These are phyloP conservation scores for Rhingia campestris DNA, from an alignment of 2,888 invertebrate species.

Conservation along the genomic window DNA sequence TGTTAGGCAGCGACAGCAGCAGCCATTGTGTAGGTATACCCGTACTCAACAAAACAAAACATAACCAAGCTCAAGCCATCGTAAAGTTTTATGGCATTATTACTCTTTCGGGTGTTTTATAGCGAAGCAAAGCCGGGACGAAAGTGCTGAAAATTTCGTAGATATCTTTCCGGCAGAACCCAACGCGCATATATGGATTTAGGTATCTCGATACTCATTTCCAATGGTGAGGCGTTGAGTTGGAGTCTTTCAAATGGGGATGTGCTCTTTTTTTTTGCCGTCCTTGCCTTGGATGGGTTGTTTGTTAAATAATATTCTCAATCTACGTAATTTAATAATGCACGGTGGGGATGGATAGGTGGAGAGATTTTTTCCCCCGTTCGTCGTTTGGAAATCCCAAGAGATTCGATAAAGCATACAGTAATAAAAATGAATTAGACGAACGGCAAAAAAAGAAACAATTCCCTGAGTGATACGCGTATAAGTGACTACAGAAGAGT, in stretches of 20 bases:
- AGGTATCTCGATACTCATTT: constrained; percentile 48
- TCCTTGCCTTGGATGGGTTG: constrained; percentile 56
- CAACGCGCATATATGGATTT: constrained; percentile 20
- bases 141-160: constrained; percentile 70
- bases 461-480: constrained; percentile 52
- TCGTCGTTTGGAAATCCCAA: constrained; percentile 12
- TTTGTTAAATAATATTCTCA: constrained; percentile 72
- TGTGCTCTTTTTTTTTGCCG: constrained; percentile 10
- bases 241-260: too few relatives aligned
- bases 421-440: constrained; percentile 74
- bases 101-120: constrained; percentile 74
- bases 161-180: constrained; percentile 55
- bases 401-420: constrained; percentile 68
- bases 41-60: constrained; percentile 60
- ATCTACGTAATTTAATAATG: constrained; percentile 74
- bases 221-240: constrained; percentile 19
- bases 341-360: constrained; percentile 39
- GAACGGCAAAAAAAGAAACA: constrained; percentile 44
- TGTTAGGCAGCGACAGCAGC: constrained; percentile 35
- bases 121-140: constrained; percentile 46
- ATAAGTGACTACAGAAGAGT: constrained; percentile 47
- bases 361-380: background rate
- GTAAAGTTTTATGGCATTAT: constrained; percentile 74
- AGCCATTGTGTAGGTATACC: background rate
- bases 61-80: constrained; percentile 66